Evolutionary conservation across 2,888 invertebrate genomes (phyloP).

Genomic region (Chloromyia formosa): DNA sequence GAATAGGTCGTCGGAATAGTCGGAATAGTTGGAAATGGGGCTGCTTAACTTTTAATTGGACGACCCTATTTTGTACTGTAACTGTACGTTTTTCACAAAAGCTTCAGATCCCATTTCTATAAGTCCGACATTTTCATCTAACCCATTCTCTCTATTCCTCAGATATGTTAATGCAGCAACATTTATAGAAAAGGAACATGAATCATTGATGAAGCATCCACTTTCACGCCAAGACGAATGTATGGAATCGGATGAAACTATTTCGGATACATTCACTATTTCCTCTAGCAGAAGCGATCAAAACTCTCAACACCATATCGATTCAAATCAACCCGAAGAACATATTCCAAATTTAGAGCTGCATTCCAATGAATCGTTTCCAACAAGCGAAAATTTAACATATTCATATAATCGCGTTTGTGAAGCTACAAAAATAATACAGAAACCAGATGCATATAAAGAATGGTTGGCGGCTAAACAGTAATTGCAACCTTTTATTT

Average conservation of each 20-base stretch:
- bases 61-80: too few relatives aligned
- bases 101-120: too few relatives aligned
- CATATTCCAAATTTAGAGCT: constrained; percentile 56
- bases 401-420: constrained; percentile 54
- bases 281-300: constrained; percentile 18
- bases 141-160: too few relatives aligned
- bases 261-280: constrained; percentile 31
- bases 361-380: constrained; percentile 55
- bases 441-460: constrained; percentile 57
- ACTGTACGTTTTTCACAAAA: too few relatives aligned
- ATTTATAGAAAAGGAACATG: constrained; percentile 52
- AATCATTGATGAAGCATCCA: constrained; percentile 41
- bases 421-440: constrained; percentile 53
- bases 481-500: too few relatives aligned
- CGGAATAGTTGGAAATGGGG: too few relatives aligned
- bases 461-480: constrained; percentile 60
- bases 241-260: constrained; percentile 21
- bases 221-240: constrained; percentile 43
- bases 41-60: too few relatives aligned
- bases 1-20: too few relatives aligned
- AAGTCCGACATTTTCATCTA: too few relatives aligned
- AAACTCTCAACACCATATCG: constrained; percentile 43
- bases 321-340: constrained; percentile 45
- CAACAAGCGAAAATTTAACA: constrained; percentile 52
- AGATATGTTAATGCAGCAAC: constrained; percentile 55